Evolutionary conservation across 2,113 vertebrate genomes (phyloP).

Genomic region (Apteryx mantelli): DNA sequence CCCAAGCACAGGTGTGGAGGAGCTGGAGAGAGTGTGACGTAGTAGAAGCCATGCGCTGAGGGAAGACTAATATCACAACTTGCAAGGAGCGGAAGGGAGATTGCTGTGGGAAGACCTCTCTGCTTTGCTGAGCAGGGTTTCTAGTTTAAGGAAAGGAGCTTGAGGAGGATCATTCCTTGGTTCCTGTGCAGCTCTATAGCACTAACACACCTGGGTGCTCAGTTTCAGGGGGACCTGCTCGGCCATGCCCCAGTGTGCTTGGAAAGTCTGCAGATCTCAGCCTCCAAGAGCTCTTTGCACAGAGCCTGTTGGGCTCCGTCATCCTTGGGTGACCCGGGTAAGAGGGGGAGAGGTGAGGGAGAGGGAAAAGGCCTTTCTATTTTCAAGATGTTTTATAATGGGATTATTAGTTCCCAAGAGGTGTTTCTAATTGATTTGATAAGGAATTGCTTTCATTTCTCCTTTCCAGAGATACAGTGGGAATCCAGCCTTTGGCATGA

Average conservation of each 20-base stretch:
- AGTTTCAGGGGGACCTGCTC: background rate
- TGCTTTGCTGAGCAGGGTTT: background rate
- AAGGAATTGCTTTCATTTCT: slow-evolving; percentile 44
- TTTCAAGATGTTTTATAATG: slow-evolving; percentile 61
- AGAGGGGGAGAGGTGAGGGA: background rate
- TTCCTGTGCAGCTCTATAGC: fast-evolving
- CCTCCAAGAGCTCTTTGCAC: too few species aligned
- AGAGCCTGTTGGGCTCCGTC: background rate
- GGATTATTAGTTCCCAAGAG: slow-evolving; percentile 66
- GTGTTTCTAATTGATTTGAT: slow-evolving; percentile 39
- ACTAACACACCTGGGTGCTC: background rate
- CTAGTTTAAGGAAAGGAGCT: fast-evolving
- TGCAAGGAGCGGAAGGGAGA: background rate
- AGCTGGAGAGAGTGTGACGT: background rate
- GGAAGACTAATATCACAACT: background rate
- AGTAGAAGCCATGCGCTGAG: fast-evolving
- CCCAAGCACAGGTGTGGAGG: background rate
- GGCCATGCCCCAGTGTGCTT: background rate
- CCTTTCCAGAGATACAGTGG: background rate
- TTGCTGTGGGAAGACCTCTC: background rate
- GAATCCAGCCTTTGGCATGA: slow-evolving; percentile 15
- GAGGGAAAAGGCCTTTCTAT: slow-evolving; percentile 28
- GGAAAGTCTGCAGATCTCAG: background rate
- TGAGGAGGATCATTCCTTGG: fast-evolving
- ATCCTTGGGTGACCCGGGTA: background rate